These are phyloP conservation scores for Parnassius smintheus DNA, from an alignment of 2,888 invertebrate genomes.

Conservation along the genomic window DNA sequence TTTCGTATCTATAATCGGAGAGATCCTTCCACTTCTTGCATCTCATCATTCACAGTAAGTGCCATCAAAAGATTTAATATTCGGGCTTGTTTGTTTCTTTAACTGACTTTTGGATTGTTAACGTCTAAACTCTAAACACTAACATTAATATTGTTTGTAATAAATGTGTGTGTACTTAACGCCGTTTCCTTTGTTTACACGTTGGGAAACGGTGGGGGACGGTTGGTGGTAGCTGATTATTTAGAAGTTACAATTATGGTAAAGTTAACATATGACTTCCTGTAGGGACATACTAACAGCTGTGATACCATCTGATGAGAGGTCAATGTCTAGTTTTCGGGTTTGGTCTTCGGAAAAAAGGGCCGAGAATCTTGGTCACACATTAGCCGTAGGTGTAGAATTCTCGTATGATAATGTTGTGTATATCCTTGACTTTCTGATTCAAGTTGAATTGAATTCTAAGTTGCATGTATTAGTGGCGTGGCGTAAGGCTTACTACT, in stretches of 20 bases:
- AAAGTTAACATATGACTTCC: constrained; percentile 5
- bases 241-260: constrained; percentile 14
- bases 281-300: neutral
- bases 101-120: constrained; percentile 6
- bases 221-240: constrained; percentile 4
- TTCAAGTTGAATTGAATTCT: too few relatives aligned
- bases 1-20: neutral
- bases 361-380: too few relatives aligned
- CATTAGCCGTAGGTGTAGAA: too few relatives aligned
- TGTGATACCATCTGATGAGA: too few relatives aligned
- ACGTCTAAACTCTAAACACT: constrained; percentile 12
- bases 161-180: neutral
- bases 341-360: too few relatives aligned
- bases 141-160: constrained; percentile 21
- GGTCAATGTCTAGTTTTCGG: too few relatives aligned
- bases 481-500: too few relatives aligned
- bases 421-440: too few relatives aligned
- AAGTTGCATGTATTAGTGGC: too few relatives aligned
- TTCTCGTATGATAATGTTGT: too few relatives aligned
- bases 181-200: constrained; percentile 9
- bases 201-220: neutral
- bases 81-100: constrained; percentile 12
- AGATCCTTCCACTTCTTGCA: neutral
- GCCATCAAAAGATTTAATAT: constrained; percentile 10
- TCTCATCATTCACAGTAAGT: neutral